Base-by-base conservation (phyloP, 2,113 vertebrate genomes). In the Paraplagusia blochii region DNA sequence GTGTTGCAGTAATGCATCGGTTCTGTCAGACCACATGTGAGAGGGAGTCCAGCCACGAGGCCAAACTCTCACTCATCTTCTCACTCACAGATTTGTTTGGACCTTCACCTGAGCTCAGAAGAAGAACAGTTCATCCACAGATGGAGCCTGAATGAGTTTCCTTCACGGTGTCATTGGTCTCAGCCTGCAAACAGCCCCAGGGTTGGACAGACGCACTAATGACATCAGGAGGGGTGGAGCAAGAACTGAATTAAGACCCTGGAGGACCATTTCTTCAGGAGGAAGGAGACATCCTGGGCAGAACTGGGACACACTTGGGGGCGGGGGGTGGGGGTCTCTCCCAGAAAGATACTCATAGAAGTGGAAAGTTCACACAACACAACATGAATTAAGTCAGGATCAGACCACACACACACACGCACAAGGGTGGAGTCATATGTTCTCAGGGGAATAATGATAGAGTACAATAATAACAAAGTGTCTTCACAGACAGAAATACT, bases 21-120 rank as follows among this genome's bases (percentile, higher is more conserved):
- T 42, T 59, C 13, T 55, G 54, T 57, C 42, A 36, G 72, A 57
- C 40, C 22, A 11, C 35, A 15, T 6, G 13, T n/a, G 53, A 52
- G n/a, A 69, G 53, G 39, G 14, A 48, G 55, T 40, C 29, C 14
- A 69, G 46, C 36, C 51, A 40, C 60, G 13, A 56, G 58, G 65
- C 36, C 46, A 33, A 47, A 70, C 52, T 67, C 43, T 50, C 22
- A 63, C 43, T 50, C 22, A 63, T 66, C 78, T 73, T 39, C 49
- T n/a, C 58, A 57, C 65, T 80, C 55, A 42, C 35, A 66, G 64
- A 63, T 80, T 72, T 75, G 42, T 70, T 57, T 44, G 72, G 60
- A 80, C 65, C 59, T 52, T 77, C 47, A 77, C 63, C 63, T 65
- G 56, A 39, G 56, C 55, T 52, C 44, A 58, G 54, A 66, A 46